Conservation (phyloP, 2,797 vertebrate genomes). For the Rhinella marina region DNA sequence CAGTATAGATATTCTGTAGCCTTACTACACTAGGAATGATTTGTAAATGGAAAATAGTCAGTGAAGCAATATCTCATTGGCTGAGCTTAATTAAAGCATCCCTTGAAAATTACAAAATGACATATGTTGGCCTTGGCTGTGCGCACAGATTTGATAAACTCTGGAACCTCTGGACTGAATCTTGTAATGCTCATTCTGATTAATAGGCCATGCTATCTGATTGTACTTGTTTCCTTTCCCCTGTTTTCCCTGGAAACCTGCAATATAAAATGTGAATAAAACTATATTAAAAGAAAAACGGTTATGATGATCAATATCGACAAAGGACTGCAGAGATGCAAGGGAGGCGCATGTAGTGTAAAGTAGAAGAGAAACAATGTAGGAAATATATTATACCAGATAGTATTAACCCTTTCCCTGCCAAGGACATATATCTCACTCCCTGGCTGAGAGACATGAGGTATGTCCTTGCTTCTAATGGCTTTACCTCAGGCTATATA, state of each 20-base stretch:
- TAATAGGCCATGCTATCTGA: background rate
- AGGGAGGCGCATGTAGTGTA: background rate
- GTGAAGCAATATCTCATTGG: constrained; percentile 23
- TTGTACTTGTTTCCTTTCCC: background rate
- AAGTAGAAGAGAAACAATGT: background rate
- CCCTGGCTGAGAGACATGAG: too few species aligned
- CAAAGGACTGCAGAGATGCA: background rate
- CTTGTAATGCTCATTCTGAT: constrained; percentile 30
- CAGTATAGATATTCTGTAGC: background rate
- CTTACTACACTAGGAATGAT: background rate
- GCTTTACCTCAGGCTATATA: too few species aligned
- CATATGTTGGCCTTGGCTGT: constrained; percentile 7
- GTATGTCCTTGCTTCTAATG: too few species aligned
- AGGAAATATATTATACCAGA: background rate
- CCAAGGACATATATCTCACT: too few species aligned
- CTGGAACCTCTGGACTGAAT: background rate
- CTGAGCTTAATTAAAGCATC: constrained; percentile 26
- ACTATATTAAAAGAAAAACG: background rate
- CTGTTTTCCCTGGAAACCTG: background rate
- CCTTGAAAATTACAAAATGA: constrained; percentile 26
- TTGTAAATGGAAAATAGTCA: constrained; percentile 1
- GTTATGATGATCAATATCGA: background rate
- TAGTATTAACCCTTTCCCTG: too few species aligned
- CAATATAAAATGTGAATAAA: background rate
- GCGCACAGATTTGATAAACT: constrained; percentile 7